Evolutionary conservation across 2,888 invertebrate species (phyloP), one percentile per base, ranked within the genome.

Genomic region (Lagria hirta): DNA sequence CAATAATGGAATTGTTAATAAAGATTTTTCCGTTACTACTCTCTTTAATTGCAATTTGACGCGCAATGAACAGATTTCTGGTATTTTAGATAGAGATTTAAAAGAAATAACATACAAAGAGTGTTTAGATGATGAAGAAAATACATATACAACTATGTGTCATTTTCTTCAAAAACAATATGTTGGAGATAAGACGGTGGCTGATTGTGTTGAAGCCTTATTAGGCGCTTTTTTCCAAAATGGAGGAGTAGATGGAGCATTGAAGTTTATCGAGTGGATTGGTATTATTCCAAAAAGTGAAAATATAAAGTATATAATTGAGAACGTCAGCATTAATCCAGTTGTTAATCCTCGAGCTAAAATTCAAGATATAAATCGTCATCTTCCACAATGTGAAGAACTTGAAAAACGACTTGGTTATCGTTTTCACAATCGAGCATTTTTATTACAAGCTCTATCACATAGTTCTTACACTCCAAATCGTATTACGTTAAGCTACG

Each of bases 401-500:
- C 66, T 89, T 6, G 86, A 93, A 66, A 40, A 68, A 1, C 79
- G 76, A 28, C 58, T 92, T 2, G 76, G 80, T 0, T 94, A 93
- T 68, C 78, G 73, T 46, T 99, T 98, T 70, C 79, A 78, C 0
- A 86, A 97, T 64, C 80, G 83, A 1, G 81, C 84, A 0, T 88
- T 83, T 63, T 75, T 99, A 3, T 68, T 97, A 10, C 94, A 90
- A 81, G 95, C 95, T 0, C 75, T 99, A 34, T 93, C 97, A 0
- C 99, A 99, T 74, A 82, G 95, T 0, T 93, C 96, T 0, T 94
- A 85, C 71, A 80, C 82, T 3, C 77, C 82, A 3, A 94, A 95
- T 71, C 77, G 83, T 0, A 64, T 88, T 28, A 97, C 97, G 0
- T 84, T 83, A 15, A 91, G 89, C 52, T 99, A 98, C 71, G 87